Base-by-base conservation (phyloP, 2,888 invertebrate species). In the Ormyrus labotus region DNA sequence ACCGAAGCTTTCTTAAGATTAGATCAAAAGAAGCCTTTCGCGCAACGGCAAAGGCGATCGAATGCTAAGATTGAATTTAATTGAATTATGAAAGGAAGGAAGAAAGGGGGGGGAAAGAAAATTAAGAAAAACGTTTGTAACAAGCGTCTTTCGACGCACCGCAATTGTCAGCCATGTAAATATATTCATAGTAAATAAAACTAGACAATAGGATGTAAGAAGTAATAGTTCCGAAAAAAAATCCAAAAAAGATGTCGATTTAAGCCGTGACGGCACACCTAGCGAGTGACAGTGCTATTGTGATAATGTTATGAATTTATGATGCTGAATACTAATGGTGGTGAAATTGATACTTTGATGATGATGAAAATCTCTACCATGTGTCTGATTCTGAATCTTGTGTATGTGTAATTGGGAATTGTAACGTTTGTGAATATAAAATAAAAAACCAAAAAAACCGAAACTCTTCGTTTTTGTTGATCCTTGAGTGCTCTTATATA, bases 381-480 rank as follows among this genome's bases (percentile, higher is more conserved):
- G 84, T 85, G 86, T 85, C 83, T 84, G 85, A 85, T 85, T 85
- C 82, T 78, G 86, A 86, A 83, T 87, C 83, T 85, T 87, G 85
- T 87, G 86, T 87, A 87, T 86, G 87, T 85, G 85, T 87, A 87
- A 83, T 86, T 85, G 86, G 85, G 85, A 87, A 86, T 86, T 89
- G 87, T 89, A 89, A 87, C 84, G 87, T 89, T 89, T 89, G 88
- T 88, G 88, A 90, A 88, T 87, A 87, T 88, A 86, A 86, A 89
- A 85, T 87, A 87, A 87, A 86, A 86, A 86, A 79, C 84, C 82
- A 86, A 85, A 87, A 88, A 87, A 88, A 87, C 83, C 78, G 83
- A 81, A 34, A 65, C 13, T 47, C 7, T 9, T 2, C 34, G 6
- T 45, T 65, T 65, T 57, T 50, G 4, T 34, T 34, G 34, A 34